Evolutionary conservation across 2,888 invertebrate genomes (phyloP), one percentile per base, ranked within the genome.

Genomic region (Biston stratarius): DNA sequence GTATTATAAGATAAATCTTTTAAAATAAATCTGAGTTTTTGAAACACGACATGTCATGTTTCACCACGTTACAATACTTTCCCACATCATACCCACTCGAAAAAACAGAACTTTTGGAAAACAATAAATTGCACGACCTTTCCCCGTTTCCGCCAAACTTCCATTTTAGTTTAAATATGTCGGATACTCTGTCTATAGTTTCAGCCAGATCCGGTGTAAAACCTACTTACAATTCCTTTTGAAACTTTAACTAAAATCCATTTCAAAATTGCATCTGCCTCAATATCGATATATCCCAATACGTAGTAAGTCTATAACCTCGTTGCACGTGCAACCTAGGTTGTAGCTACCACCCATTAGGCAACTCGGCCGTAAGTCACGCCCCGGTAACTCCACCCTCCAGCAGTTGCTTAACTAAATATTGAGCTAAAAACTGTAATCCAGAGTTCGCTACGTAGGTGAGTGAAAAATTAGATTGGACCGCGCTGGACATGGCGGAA

Each of bases 391-490:
- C 47, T 15, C 38, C 5, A 12, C 3, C 44, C 47, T 15, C 38
- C 5, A 12, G 6, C 44, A 56, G 40, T 60, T 56, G 60, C 67
- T 74, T 78, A 82, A 79, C 76, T 74, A 74, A 80, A 82, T 80
- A 82, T 77, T 69, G 61, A 64, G 62, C 72, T 69, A 71, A 73
- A 74, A 74, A 68, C 72, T 69, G 67, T 80, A 78, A 80, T 78
- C 76, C 76, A 44, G 62, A 67, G 57, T 69, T 75, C 70, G 70
- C 40, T 34, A 42, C 42, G 61, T 66, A 80, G 79, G 76, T 79
- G 80, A 82, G 83, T 81, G 79, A 82, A 83, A 84, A 84, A 84
- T 84, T 84, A 80, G 83, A 82, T 84, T 81, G 80, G 64, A 62
- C 76, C 73, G 77, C 72, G 69, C 69, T 69, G 79, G 77, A 77